Evolutionary conservation across 2,888 invertebrate species (phyloP).

Genomic region (Cephus sareptanus): DNA sequence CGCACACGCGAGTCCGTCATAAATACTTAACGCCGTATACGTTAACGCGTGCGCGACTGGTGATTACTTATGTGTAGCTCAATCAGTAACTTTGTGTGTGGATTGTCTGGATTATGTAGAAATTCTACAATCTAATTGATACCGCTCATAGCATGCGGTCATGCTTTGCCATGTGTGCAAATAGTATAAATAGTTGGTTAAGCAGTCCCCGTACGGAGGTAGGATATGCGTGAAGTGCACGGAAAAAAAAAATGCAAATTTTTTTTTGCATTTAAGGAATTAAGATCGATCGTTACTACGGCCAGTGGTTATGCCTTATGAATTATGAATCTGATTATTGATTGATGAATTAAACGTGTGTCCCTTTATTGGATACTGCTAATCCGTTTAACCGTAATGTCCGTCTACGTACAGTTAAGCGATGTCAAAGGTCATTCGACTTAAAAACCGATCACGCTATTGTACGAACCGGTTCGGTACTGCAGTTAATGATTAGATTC

Average conservation of each 20-base stretch:
- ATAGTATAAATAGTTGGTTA: background rate
- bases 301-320: background rate
- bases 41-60: background rate
- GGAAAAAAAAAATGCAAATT: background rate
- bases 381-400: background rate
- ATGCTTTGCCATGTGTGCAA: background rate
- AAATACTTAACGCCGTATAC: background rate
- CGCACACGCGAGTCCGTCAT: background rate
- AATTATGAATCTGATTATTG: background rate
- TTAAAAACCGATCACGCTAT: constrained; percentile 29
- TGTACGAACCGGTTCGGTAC: constrained; percentile 36
- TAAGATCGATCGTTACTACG: background rate
- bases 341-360: background rate
- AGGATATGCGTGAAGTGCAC: background rate
- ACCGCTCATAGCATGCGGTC: constrained; percentile 22
- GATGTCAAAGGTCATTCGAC: constrained; percentile 14
- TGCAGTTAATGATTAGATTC: constrained; percentile 15
- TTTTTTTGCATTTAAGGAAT: background rate
- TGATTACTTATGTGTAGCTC: constrained; percentile 16
- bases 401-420: background rate
- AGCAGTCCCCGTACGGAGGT: background rate
- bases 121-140: constrained; percentile 57
- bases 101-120: constrained; percentile 45
- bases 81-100: constrained; percentile 47
- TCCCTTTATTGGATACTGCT: background rate